Evolutionary conservation across 2,888 invertebrate species (phyloP), one percentile per base, ranked within the genome.

Genomic region (Hanleya hanleyi): DNA sequence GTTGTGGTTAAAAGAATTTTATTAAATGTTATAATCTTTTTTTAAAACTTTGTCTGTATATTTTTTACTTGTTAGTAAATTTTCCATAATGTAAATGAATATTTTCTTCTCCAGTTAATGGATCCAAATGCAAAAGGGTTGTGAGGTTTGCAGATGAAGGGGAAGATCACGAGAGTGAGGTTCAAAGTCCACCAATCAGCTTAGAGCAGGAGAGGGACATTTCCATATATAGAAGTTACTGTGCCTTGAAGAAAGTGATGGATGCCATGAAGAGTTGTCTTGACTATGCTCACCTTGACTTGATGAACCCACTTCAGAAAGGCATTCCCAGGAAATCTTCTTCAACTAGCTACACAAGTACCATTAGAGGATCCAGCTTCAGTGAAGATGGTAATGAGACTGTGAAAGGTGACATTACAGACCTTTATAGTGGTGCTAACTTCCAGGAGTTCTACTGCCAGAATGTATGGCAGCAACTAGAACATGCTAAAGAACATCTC

Each of bases 161-260:
- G 33, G 75, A 71, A 15, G 75, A 77, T 32, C 57, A 70, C 33
- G 81, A 78, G 47, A 76, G 79, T 9, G 36, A 50, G 57, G 57
- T 62, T 7, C 51, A 35, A 1, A 22, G 67, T 15, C 26, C 38
- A 3, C 65, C 67, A 18, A 78, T 86, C 66, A 84, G 84, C 74
- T 77, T 85, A n/a, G 87, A 88, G 47, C 84, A 85, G 74, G 79
- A 82, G 68, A 81, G 82, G 47, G 89, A 88, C 71, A 82, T 87
- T 47, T 76, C 86, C 22, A 83, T 87, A 41, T 89, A 81, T 76
- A 79, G 81, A 22, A 86, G 87, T 9, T 88, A 81, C 76, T 86
- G 86, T 83, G 84, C 84, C 38, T 69, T 88, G n/a, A 86, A 84
- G 71, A 81, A 81, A 68, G 79, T 87, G 37, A 86, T 87, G 87